A percentile compares a stretch with the other conserved stretches of the same genome.
Evolutionary conservation across 2,113 vertebrate species (phyloP).

Genomic region (Trochalopteron elliotii): DNA sequence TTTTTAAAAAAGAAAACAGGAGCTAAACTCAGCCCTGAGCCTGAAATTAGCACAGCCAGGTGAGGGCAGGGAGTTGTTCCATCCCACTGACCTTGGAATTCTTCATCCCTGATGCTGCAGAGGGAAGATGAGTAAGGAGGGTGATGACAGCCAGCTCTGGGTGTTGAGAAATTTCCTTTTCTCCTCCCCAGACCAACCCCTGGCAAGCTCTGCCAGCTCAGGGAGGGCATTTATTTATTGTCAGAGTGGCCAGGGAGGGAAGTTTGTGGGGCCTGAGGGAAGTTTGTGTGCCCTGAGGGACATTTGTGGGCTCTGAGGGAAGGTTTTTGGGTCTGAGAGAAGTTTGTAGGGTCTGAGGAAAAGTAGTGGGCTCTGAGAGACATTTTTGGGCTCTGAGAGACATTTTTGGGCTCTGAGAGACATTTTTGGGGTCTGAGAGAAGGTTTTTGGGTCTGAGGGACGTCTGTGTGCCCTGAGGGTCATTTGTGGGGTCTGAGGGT

Average conservation of each 20-base stretch:
- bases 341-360: not conserved
- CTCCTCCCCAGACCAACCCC: not conserved
- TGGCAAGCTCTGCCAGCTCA: not conserved
- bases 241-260: not conserved
- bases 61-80: not conserved
- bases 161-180: not conserved
- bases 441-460: fast-evolving
- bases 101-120: not conserved
- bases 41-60: not conserved
- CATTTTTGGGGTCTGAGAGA: not conserved
- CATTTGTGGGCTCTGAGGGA: not conserved
- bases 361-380: fast-evolving
- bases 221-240: not conserved
- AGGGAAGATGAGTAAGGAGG: not conserved
- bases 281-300: fast-evolving
- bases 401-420: not conserved
- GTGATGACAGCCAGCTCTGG: not conserved
- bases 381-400: not conserved
- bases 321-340: no score
- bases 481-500: no score
- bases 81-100: not conserved
- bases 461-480: fast-evolving
- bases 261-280: no score
- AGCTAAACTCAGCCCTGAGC: not conserved
- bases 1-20: not conserved